phyloP scores from a whole-genome alignment of 1,140 invertebrate genomes.

The Drosophila hydei region DNA sequence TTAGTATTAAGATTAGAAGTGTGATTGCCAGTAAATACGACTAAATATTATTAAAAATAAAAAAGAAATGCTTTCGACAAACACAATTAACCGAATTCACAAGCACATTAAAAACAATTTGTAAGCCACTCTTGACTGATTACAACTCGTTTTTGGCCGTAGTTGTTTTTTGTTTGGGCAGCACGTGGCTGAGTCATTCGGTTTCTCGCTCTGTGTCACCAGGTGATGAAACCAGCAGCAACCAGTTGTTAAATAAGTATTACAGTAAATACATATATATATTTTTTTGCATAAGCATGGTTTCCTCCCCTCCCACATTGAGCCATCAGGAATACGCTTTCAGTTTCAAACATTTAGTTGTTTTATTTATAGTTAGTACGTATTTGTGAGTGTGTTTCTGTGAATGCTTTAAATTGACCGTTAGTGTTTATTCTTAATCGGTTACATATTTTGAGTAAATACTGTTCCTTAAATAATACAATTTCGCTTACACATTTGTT shows the following conservation, averaged over 20 bases:
- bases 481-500: constrained; percentile 27
- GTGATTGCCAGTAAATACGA: no score
- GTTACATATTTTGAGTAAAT: constrained; percentile 58
- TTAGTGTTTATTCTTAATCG: constrained; percentile 22
- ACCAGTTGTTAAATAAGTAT: constrained; percentile 11
- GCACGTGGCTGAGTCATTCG: constrained; percentile 61
- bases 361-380: constrained; percentile 73
- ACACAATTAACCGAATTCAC: not conserved
- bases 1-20: no score
- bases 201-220: constrained; percentile 51
- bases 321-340: no score
- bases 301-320: not conserved
- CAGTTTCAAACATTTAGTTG: constrained; percentile 65
- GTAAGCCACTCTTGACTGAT: constrained; percentile 13
- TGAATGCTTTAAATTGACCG: constrained; percentile 61
- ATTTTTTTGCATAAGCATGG: no score
- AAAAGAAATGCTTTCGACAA: not conserved
- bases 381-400: constrained; percentile 49
- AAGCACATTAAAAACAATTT: not conserved
- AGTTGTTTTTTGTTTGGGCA: constrained; percentile 23
- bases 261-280: constrained; percentile 1
- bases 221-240: constrained; percentile 51
- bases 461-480: constrained; percentile 49
- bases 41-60: not conserved
- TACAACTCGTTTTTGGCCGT: constrained; percentile 26